Evolutionary conservation across 2,888 invertebrate species (phyloP).

Genomic region (Metacarcinus magister): DNA sequence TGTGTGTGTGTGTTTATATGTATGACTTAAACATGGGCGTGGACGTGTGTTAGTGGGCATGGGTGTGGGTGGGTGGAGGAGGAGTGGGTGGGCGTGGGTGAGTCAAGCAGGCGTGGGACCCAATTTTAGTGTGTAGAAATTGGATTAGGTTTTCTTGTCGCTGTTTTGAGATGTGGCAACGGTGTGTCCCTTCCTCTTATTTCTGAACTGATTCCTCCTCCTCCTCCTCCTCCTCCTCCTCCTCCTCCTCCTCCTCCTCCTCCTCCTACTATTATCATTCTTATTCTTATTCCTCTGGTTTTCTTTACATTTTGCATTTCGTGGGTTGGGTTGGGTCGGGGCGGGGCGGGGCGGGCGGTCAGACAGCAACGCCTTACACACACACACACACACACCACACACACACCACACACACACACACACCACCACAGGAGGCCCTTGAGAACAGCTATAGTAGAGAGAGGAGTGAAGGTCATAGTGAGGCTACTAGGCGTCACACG

Average conservation of each 20-base stretch:
- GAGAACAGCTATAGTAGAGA: not conserved
- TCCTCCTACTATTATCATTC: not conserved
- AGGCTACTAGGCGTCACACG: not conserved
- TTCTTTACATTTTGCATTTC: not conserved
- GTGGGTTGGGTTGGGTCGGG: not conserved
- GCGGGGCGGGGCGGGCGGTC: not conserved
- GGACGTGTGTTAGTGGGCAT: not conserved
- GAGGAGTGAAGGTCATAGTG: not conserved
- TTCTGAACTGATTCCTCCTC: conserved; percentile 17
- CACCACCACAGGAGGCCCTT: not conserved
- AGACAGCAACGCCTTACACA: not conserved
- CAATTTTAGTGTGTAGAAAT: not conserved
- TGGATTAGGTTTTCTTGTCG: not conserved
- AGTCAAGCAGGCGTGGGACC: not conserved
- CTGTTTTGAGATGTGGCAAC: conserved; percentile 11
- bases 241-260: not conserved
- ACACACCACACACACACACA: conserved; percentile 26
- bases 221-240: conserved; percentile 48
- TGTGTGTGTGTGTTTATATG: no score
- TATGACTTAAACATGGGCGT: not conserved
- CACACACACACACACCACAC: conserved; percentile 15
- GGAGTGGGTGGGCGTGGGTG: not conserved
- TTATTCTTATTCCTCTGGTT: not conserved
- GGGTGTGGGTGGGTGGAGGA: not conserved
- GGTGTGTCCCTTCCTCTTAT: not conserved